Evolutionary conservation across 2,797 vertebrate genomes (phyloP).

Genomic region (Manis javanica): DNA sequence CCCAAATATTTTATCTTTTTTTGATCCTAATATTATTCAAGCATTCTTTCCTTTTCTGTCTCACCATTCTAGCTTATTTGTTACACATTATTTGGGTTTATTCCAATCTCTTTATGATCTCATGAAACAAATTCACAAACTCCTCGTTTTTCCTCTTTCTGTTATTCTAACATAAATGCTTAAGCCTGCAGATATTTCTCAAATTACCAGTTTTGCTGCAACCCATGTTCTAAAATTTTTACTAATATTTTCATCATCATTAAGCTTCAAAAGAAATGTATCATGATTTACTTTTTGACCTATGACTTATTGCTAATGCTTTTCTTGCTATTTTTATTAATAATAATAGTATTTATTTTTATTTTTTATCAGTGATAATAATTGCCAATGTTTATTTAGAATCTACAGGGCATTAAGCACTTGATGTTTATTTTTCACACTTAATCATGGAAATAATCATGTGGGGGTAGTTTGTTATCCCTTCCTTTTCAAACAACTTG

Average conservation of each 20-base stretch:
- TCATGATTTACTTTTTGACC: background rate
- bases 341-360: background rate
- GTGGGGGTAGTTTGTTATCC: background rate
- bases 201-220: background rate
- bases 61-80: background rate
- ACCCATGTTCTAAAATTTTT: background rate
- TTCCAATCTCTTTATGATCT: background rate
- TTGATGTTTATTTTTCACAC: background rate
- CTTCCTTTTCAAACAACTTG: background rate
- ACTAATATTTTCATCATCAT: background rate
- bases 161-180: background rate
- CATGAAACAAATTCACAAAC: background rate
- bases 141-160: background rate
- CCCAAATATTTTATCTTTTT: background rate
- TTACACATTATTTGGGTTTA: background rate
- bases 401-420: background rate
- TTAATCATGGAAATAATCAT: background rate
- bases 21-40: background rate
- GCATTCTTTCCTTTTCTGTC: background rate
- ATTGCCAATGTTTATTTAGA: background rate
- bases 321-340: background rate
- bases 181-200: background rate
- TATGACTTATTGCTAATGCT: background rate
- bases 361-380: background rate
- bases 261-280: background rate